Evolutionary conservation across 2,888 invertebrate species (phyloP), one percentile per base, ranked within the genome.

Genomic region (Pelosia muscerda): DNA sequence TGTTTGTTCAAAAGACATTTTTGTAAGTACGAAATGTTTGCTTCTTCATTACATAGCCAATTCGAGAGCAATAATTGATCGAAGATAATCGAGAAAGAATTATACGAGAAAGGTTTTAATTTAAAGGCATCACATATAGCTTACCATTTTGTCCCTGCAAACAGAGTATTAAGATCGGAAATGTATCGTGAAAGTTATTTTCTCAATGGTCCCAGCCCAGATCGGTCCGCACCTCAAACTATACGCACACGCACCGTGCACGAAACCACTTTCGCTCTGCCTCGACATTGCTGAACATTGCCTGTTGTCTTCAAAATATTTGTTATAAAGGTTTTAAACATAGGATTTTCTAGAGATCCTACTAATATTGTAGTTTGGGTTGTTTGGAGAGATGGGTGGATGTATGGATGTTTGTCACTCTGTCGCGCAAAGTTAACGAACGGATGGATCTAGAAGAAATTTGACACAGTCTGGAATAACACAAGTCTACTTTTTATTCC

Each of bases 111-210:
- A 19, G 5, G 42, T 19, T 42, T 11, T 42, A 19, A 42, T 42
- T 11, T 42, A 19, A 42, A 38, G 15, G 23, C 23, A 53, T 63
- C 63, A 62, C 67, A 71, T 13, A 2, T 42, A 42, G n/a, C 25
- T 68, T 75, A 70, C 75, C 73, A 84, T 81, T 83, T 81, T 42
- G 84, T 86, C 87, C 87, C 87, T 88, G 82, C 86, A 88, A 88
- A 90, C 84, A 77, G 73, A 85, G 81, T 84, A 82, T 82, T 88
- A 86, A 86, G 84, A 86, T 87, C 87, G 92, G 91, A 93, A 92
- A 90, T 88, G 86, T 91, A 90, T 84, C 90, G 94, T 92, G 94
- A 95, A 95, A 95, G 94, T 93, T 89, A 92, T 91, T 92, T 93
- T 93, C 92, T 91, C 92, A 90, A 85, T 86, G 85, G 88, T 86